phyloP scores from a whole-genome alignment of 2,797 vertebrate species.

The Enteromius treurensis region DNA sequence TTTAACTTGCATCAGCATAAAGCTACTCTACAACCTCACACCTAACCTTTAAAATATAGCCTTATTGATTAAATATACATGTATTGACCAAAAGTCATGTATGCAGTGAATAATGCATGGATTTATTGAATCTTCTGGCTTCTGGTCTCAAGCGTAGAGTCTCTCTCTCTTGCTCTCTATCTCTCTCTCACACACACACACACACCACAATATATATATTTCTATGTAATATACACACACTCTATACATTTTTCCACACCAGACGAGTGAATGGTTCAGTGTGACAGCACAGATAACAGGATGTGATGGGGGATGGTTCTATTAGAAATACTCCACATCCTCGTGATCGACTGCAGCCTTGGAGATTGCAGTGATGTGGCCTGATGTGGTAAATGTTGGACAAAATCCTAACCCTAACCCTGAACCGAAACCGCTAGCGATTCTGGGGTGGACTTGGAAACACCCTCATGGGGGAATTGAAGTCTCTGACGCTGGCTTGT shows the following conservation, averaged over 20 bases:
- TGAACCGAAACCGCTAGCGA: too few species aligned
- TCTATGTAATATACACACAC: neutral
- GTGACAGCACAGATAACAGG: neutral
- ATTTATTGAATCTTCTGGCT: neutral
- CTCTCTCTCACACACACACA: neutral
- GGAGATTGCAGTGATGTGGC: slow-evolving; percentile 18
- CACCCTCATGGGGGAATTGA: too few species aligned
- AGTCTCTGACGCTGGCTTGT: too few species aligned
- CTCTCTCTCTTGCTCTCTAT: neutral
- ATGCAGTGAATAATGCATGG: neutral
- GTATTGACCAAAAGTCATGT: neutral
- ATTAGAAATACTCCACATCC: slow-evolving; percentile 13
- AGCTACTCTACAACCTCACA: neutral
- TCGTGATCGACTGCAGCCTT: slow-evolving; percentile 22
- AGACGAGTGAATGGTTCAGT: neutral
- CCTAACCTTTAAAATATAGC: slow-evolving; percentile 8
- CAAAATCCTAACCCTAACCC: neutral
- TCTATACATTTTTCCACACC: neutral
- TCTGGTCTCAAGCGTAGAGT: neutral
- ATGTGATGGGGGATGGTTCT: slow-evolving; percentile 24
- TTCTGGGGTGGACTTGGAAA: too few species aligned
- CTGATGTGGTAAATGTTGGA: slow-evolving; percentile 21
- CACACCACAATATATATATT: neutral
- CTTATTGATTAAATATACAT: slow-evolving; percentile 11
- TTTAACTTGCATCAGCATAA: neutral